These are phyloP conservation scores for Epinephelus moara DNA, from an alignment of 2,113 vertebrate genomes.

Conservation along the genomic window DNA sequence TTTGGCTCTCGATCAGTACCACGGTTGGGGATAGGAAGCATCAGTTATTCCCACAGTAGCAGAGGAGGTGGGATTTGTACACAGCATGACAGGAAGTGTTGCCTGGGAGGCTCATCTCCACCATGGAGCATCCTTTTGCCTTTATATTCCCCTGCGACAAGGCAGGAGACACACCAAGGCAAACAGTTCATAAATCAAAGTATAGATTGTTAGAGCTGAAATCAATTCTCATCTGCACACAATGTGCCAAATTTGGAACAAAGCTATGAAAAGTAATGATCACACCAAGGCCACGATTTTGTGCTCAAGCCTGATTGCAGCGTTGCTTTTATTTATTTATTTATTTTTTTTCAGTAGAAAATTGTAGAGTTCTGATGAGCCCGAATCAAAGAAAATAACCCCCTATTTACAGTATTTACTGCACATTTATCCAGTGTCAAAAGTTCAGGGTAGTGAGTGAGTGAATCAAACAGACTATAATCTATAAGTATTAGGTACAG, in stretches of 20 bases:
- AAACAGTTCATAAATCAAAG: slow-evolving; percentile 29
- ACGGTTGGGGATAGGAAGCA: neutral
- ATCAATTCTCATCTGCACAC: slow-evolving; percentile 19
- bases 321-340: neutral
- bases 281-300: slow-evolving; percentile 3
- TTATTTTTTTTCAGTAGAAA: neutral
- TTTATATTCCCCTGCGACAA: slow-evolving; percentile 8
- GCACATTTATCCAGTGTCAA: neutral
- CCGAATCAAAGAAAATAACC: neutral
- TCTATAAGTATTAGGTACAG: neutral
- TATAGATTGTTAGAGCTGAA: slow-evolving; percentile 20
- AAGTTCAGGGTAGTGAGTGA: neutral
- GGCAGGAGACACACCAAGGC: neutral
- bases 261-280: slow-evolving; percentile 64
- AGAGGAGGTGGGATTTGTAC: neutral
- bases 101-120: neutral
- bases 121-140: neutral
- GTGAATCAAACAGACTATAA: neutral
- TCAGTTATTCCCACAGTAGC: neutral
- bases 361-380: neutral
- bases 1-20: neutral
- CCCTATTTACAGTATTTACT: neutral
- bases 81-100: slow-evolving; percentile 5
- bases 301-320: neutral
- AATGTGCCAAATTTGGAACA: slow-evolving; percentile 64